Base-by-base conservation (phyloP, 2,797 vertebrate genomes). In the Odontamblyopus lacepedii region DNA sequence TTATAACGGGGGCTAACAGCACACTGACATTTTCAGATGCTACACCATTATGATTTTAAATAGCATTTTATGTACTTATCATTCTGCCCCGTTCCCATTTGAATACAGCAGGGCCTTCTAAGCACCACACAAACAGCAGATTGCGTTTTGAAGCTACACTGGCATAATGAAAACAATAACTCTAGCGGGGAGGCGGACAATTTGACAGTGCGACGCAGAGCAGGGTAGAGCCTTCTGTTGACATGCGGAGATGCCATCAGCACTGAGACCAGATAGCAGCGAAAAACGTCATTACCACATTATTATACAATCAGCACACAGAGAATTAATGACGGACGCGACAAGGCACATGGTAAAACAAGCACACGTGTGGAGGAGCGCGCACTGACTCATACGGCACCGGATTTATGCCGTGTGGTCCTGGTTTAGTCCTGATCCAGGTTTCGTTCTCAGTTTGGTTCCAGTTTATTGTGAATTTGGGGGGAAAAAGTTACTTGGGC, bases 141-240 rank as follows among this genome's bases (percentile, higher is more conserved):
- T 77, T 78, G 71, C 26, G 59, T 69, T 78, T 78, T 80, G 69
- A 82, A 77, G 75, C 73, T 6, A n/a, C 30, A 2, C 50, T 63
- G 62, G 63, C 66, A 72, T 77, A 76, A 83, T 83, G 79, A 80
- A 84, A 88, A 85, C 73, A 84, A 80, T 81, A 71, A 64, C 74
- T 85, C 80, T 63, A 6, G 26, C 30, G 70, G 61, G 16, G 51
- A 84, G 73, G 62, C 66, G 73, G 80, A 70, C 70, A 61, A 78
- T 70, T 74, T 76, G 72, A 78, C 82, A 76, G 59, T 57, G 71
- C n/a, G 69, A 78, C 64, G 69, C 77, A 60, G 75, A 50, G 70
- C 75, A 64, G 35, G 70, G 72, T 71, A 69, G 68, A 70, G 78
- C 67, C 77, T 75, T 76, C 71, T 82, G 81, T 81, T 76, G 76